phyloP scores from a whole-genome alignment of 2,888 invertebrate genomes.

The Tortricodes alternella region DNA sequence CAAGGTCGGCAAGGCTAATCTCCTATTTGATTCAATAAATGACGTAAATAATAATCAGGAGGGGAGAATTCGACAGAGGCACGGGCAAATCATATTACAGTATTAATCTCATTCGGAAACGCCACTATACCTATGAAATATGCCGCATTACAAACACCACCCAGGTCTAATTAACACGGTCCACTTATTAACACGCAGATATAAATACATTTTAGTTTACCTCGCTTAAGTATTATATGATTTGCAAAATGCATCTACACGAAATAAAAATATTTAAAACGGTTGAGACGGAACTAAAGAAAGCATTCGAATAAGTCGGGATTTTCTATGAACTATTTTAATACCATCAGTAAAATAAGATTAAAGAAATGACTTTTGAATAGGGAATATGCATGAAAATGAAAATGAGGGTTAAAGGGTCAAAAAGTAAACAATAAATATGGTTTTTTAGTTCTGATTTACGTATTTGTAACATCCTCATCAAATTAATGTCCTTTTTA shows the following conservation, averaged over 20 bases:
- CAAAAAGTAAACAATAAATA: too few relatives aligned
- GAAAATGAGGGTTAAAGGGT: too few relatives aligned
- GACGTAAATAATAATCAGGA: conserved; percentile 33
- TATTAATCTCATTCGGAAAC: conserved; percentile 44
- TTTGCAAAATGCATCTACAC: background rate
- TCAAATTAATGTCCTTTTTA: too few relatives aligned
- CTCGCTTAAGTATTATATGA: background rate
- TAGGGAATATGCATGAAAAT: too few relatives aligned
- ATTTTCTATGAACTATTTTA: too few relatives aligned
- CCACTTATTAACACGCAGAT: conserved; percentile 36
- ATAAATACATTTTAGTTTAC: background rate
- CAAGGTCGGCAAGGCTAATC: too few relatives aligned
- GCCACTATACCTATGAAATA: conserved; percentile 38
- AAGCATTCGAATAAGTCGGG: too few relatives aligned
- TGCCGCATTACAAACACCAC: conserved; percentile 39
- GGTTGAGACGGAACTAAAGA: too few relatives aligned
- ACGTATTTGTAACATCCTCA: too few relatives aligned
- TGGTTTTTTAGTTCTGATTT: too few relatives aligned
- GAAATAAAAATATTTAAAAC: background rate
- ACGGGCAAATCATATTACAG: conserved; percentile 42
- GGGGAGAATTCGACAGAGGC: conserved; percentile 41
- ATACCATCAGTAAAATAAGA: too few relatives aligned
- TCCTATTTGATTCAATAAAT: conserved; percentile 25
- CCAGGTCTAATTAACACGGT: conserved; percentile 45
- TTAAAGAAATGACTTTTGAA: too few relatives aligned